Evolutionary conservation across 2,113 vertebrate species (phyloP).

Genomic region (Tamias sibiricus): DNA sequence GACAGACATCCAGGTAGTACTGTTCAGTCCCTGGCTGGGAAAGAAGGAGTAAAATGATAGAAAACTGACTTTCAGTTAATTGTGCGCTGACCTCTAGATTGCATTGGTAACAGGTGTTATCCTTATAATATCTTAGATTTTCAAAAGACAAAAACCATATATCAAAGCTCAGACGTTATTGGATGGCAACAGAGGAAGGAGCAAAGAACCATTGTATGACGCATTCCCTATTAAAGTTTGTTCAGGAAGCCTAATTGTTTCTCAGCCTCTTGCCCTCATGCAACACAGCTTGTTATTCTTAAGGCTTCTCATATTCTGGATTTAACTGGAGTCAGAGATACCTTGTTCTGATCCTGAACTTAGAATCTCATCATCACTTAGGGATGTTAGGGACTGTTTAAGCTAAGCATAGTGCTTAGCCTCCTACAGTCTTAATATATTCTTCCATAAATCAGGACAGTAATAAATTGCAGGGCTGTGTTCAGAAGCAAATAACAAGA

Average conservation of each 20-base stretch:
- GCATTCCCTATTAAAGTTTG: background rate
- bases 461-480: background rate
- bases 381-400: background rate
- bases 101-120: background rate
- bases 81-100: background rate
- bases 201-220: background rate
- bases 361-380: background rate
- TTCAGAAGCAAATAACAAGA: background rate
- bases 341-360: background rate
- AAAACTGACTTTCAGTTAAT: slow-evolving; percentile 22
- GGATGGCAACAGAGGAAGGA: background rate
- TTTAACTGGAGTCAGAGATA: slow-evolving; percentile 4
- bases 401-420: background rate
- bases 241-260: background rate
- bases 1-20: background rate
- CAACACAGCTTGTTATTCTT: background rate
- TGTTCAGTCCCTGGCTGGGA: background rate
- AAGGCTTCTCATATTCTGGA: background rate
- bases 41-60: background rate
- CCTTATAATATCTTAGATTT: background rate
- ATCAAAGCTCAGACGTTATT: background rate
- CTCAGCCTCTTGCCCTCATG: background rate
- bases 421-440: background rate
- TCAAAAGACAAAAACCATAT: slow-evolving; percentile 18
- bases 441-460: background rate